Base-by-base conservation (phyloP, 2,797 vertebrate genomes). In the Acanthopagrus latus region DNA sequence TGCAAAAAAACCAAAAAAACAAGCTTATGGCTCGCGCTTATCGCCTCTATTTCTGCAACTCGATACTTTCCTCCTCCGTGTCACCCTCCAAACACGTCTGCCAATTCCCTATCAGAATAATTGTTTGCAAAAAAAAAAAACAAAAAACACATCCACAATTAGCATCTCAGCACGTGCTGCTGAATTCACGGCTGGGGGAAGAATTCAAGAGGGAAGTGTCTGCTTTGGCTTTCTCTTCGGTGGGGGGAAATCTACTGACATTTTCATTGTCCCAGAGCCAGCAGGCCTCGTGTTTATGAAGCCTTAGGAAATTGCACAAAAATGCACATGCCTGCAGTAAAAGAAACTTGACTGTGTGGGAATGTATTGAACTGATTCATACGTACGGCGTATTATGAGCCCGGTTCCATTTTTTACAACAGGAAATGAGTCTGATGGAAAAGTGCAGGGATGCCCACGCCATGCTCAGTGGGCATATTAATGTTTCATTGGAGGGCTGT, bases 401-500 rank as follows among this genome's bases (percentile, higher is more conserved):
- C 11, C 7, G 41, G 44, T 66, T 77, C 50, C 9, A 11, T 62
- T 66, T 77, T 77, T 86, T 63, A 88, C 74, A 63, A 50, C 55
- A 67, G 87, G 75, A 86, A 87, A 86, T 71, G 44, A 83, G 83
- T 88, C 52, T 7, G 69, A 86, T 74, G 80, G 74, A 86, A 57
- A 77, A 54, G 66, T 54, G 46, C 44, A 72, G 64, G 41, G 62
- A 76, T 72, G 76, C 78, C 70, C 51, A 1, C 43, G 64, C 71
- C 78, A 46, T 78, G 46, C 78, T 71, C 82, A 71, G 68, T 58
- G 69, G 80, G 46, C 54, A 64, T 71, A 91, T 91, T 77, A 92
- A 92, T 87, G 81, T 92, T 92, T 93, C 69, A 92, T 75, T 78
- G 81, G 59, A 12, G 17, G 56, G 57, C 62, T 78, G 27, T 76